Base-by-base conservation (phyloP, 2,113 vertebrate species). In the Oryzias melastigma region DNA sequence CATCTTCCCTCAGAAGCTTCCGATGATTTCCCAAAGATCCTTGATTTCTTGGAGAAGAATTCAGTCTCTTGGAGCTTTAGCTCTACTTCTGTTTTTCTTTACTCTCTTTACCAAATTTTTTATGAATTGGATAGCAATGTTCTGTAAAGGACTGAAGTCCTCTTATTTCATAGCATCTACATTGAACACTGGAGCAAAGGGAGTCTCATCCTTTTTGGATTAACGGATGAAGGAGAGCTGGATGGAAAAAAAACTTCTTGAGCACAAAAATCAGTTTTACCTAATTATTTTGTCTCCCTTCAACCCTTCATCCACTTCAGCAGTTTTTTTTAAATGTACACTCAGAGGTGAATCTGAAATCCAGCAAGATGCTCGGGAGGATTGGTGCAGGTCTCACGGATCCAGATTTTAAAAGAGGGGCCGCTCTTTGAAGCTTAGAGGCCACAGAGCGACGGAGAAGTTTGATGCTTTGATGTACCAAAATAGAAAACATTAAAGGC, bases 401-500 rank as follows among this genome's bases (percentile, higher is more conserved):
- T 70, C 52, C 52, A 40, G 13, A 43, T 58, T 78, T 77, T 62
- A 14, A 83, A 77, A 63, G 51, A 65, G 35, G 59, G 42, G 49
- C 40, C 61, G 45, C 49, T 72, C 84, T 86, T 87, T 86, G 85
- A 87, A 85, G 84, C 78, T 65, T 60, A 16, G 0, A 58, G 73
- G 58, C 64, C 66, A 58, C 73, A 64, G 75, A 80, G 71, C 62
- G 68, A 75, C 66, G 42, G 43, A 58, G 71, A 79, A 52, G 69
- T 80, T 71, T 45, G 20, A 44, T 1, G 35, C 87, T 86, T 85
- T 87, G 82, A 88, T 77, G 81, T 89, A 58, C 73, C 74, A 58
- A 78, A 81, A 85, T 73, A 80, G 73, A 78, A 67, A 76, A 71
- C 83, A 84, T 84, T 77, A 82, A 75, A 75, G 72, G 67, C 71